These are phyloP conservation scores for Passer montanus DNA, from an alignment of 2,113 vertebrate species.

Conservation along the genomic window DNA sequence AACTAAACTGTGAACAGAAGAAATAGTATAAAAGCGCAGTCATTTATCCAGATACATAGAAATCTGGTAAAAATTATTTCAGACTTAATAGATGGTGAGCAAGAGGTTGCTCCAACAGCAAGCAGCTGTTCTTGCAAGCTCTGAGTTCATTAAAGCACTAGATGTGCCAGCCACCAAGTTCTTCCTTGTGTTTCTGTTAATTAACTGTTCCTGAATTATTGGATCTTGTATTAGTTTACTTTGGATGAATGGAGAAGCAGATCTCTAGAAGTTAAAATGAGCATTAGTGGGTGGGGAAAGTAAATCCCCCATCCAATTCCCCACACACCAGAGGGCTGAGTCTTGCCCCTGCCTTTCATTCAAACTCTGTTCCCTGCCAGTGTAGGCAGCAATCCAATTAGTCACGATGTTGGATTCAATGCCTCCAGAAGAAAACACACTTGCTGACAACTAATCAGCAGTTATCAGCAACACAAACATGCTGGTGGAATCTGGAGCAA, in stretches of 20 bases:
- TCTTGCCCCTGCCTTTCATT: neutral
- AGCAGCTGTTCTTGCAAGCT: neutral
- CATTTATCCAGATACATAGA: neutral
- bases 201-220: neutral
- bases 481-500: neutral
- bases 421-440: neutral
- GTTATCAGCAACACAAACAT: neutral
- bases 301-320: neutral
- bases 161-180: neutral
- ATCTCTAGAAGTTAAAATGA: neutral
- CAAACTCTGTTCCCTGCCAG: neutral
- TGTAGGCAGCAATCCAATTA: neutral
- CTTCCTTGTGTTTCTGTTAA: neutral
- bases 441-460: conserved; percentile 36
- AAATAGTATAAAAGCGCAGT: neutral
- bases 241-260: neutral
- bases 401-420: neutral
- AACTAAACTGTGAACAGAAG: conserved; percentile 73
- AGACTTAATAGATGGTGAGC: neutral
- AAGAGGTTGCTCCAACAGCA: neutral
- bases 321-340: neutral
- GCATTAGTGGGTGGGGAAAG: neutral
- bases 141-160: neutral
- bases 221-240: neutral
- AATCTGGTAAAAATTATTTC: neutral